Evolutionary conservation across 1,140 invertebrate genomes (phyloP).

Genomic region (Bombus polaris): DNA sequence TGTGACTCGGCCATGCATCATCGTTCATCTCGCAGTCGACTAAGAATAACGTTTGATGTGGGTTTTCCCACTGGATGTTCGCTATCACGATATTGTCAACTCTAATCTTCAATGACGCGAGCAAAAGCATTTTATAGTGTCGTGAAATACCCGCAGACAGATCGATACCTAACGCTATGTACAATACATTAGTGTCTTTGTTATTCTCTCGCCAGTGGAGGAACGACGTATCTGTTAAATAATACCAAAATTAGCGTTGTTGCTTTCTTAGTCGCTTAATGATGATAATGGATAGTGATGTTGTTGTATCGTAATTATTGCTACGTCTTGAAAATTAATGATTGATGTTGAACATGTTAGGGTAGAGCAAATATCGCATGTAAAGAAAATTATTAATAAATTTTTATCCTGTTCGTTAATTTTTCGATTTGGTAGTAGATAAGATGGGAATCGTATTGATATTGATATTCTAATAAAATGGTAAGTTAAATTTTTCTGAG

Average conservation of each 20-base stretch:
- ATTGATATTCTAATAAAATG: background rate
- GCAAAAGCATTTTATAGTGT: too few species aligned
- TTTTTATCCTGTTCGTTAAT: too few species aligned
- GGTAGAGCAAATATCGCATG: background rate
- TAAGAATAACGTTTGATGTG: background rate
- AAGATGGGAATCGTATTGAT: too few species aligned
- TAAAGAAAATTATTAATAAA: too few species aligned
- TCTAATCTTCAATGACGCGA: background rate
- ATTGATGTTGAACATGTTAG: background rate
- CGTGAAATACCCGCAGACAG: background rate
- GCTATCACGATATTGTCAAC: background rate
- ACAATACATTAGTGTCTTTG: background rate
- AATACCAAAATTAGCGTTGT: background rate
- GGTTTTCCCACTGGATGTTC: conserved; percentile 11
- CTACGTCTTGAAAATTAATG: background rate
- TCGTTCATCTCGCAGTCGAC: background rate
- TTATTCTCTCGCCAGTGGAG: too few species aligned
- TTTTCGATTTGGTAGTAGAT: too few species aligned
- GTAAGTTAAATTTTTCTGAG: background rate
- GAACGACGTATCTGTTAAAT: background rate
- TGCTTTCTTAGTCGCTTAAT: background rate
- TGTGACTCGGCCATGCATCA: background rate
- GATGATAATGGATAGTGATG: background rate
- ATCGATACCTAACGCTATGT: background rate
- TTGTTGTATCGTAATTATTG: background rate